Evolutionary conservation across 2,888 invertebrate species (phyloP).

Genomic region (Panzeria rudis): DNA sequence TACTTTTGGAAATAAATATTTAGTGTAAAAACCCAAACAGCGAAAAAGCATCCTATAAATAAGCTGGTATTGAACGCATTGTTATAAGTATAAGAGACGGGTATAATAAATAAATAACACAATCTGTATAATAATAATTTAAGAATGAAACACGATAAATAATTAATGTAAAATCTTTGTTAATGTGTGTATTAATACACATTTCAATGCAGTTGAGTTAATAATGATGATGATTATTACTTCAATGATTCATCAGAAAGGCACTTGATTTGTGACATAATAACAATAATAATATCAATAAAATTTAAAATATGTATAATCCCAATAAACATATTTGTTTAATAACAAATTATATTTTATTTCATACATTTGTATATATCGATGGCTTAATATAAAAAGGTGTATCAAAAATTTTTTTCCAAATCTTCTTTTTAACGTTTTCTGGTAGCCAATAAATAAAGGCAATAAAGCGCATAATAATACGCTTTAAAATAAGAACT

Average conservation of each 20-base stretch:
- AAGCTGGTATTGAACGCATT: background rate
- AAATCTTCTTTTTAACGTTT: too few species aligned
- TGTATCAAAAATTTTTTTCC: too few species aligned
- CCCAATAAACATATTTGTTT: slow-evolving; percentile 3
- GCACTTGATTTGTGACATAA: slow-evolving; percentile 67
- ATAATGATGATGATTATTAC: slow-evolving; percentile 29
- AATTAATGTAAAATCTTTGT: slow-evolving; percentile 29
- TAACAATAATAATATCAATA: slow-evolving; percentile 45
- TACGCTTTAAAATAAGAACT: too few species aligned
- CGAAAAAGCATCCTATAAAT: background rate
- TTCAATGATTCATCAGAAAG: slow-evolving; percentile 59
- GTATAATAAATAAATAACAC: slow-evolving; percentile 39
- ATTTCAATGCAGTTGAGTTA: slow-evolving; percentile 13
- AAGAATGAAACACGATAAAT: slow-evolving; percentile 32
- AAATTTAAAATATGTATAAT: slow-evolving; percentile 10
- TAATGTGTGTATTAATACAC: slow-evolving; percentile 3
- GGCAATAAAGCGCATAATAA: too few species aligned
- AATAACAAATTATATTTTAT: background rate
- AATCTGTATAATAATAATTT: slow-evolving; percentile 27
- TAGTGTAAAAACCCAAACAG: background rate
- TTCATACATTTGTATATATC: too few species aligned
- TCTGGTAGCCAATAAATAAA: too few species aligned
- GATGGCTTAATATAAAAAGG: too few species aligned
- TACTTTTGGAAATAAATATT: background rate
- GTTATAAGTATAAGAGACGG: background rate